A percentile compares a stretch with the other conserved stretches of the same genome.
Conservation (phyloP, 2,888 invertebrate species). For the Argynnis bischoffii region DNA sequence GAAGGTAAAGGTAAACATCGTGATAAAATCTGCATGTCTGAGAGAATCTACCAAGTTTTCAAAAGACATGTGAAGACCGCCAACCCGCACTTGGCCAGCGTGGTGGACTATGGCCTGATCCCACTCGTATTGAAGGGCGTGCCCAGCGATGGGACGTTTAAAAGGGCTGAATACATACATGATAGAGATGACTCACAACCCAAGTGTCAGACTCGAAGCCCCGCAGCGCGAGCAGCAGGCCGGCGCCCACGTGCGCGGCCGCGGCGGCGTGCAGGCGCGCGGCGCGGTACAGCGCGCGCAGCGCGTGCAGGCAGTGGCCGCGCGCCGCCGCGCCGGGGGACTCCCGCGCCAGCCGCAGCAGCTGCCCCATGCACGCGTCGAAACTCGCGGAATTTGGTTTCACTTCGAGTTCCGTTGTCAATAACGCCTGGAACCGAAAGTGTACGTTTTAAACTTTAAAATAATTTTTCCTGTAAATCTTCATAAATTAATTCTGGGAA, state of each 20-base stretch:
- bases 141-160: too few relatives aligned
- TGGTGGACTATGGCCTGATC: too few relatives aligned
- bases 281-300: slow-evolving; percentile 90
- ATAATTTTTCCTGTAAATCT: too few relatives aligned
- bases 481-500: background rate
- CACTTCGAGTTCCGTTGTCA: slow-evolving; percentile 87
- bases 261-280: slow-evolving; percentile 86
- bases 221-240: slow-evolving; percentile 86
- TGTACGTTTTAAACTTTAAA: background rate
- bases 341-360: slow-evolving; percentile 79
- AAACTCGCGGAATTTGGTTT: slow-evolving; percentile 78
- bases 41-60: too few relatives aligned
- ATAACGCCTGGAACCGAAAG: slow-evolving; percentile 83
- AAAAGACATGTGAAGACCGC: too few relatives aligned
- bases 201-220: slow-evolving; percentile 89
- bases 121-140: too few relatives aligned
- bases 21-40: too few relatives aligned
- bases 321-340: slow-evolving; percentile 62
- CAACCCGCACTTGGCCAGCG: too few relatives aligned
- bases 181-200: slow-evolving; percentile 84
- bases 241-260: slow-evolving; percentile 85
- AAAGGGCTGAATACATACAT: too few relatives aligned
- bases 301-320: slow-evolving; percentile 92
- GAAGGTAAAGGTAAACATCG: too few relatives aligned
- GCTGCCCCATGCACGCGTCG: slow-evolving; percentile 79